Evolutionary conservation across 2,113 vertebrate species (phyloP), one percentile per base, ranked within the genome.

Genomic region (Pteruthius melanotis): DNA sequence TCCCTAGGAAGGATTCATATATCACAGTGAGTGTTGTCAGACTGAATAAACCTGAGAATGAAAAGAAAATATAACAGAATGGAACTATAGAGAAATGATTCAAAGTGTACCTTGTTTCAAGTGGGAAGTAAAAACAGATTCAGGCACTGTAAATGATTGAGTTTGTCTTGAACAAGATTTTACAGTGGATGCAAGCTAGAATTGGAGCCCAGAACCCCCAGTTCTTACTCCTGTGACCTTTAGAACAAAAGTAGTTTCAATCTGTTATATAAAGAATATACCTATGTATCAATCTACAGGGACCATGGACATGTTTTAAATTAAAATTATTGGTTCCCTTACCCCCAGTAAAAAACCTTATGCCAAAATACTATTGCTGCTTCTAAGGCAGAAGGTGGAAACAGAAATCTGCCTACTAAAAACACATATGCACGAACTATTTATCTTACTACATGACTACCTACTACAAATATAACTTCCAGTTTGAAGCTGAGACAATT

Each of bases 401-500:
- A 70, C 47, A n/a, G 63, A 97, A 95, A 91, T 61, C 42, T 4
- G 21, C 30, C 54, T 74, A 72, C 69, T 76, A 23, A 90, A 72
- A 35, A 3, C 28, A 70, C 35, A 65, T 26, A 40, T n/a, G 8
- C 24, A 60, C 53, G 56, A 92, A 80, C 20, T 61, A 23, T 44
- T 64, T 89, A 45, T 42, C 75, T 57, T 66, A 18, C 17, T 59
- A 49, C 4, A 5, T 54, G n/a, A 59, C 50, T 80, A 52, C 16
- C 8, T 63, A 42, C 28, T 64, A 71, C 53, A 94, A 87, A 89
- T 93, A 68, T 56, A 95, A 80, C 78, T 90, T 82, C 63, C 37
- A 82, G 14, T 91, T 61, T 80, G 80, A 92, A 97, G 93, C 56
- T 6, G 42, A 95, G 83, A 80, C 18, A 39, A 45, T 90, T 96